These are phyloP conservation scores for Andricus grossulariae DNA, from an alignment of 1,140 invertebrate genomes.

Conservation along the genomic window DNA sequence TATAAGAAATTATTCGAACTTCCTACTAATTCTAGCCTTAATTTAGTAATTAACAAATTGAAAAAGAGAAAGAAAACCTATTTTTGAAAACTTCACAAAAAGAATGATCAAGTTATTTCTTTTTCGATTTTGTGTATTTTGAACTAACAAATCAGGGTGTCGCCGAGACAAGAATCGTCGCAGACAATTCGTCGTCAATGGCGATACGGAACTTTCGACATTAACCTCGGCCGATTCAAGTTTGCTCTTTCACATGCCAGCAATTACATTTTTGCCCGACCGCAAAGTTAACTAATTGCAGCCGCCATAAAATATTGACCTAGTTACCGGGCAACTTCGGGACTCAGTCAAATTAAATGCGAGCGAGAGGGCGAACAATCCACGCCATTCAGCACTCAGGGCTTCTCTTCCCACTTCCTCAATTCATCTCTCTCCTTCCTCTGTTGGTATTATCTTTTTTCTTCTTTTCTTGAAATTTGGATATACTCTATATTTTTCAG, in stretches of 20 bases:
- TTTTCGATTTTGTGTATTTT: neutral
- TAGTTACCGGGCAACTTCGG: constrained; percentile 53
- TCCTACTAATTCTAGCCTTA: too few species aligned
- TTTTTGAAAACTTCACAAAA: too few species aligned
- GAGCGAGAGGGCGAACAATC: constrained; percentile 42
- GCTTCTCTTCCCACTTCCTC: constrained; percentile 38
- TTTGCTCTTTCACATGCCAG: constrained; percentile 56
- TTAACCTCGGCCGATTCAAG: constrained; percentile 53
- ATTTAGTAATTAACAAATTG: too few species aligned
- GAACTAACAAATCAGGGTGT: neutral
- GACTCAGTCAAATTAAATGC: constrained; percentile 58
- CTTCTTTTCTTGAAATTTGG: constrained; percentile 44
- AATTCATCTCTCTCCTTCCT: neutral
- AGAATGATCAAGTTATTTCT: neutral
- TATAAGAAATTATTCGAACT: too few species aligned
- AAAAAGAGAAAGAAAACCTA: too few species aligned
- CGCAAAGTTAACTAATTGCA: constrained; percentile 59
- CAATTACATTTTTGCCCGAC: constrained; percentile 56
- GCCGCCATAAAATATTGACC: constrained; percentile 58
- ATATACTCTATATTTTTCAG: constrained; percentile 49
- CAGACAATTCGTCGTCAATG: constrained; percentile 49
- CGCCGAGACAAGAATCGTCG: constrained; percentile 8
- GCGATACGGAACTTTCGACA: constrained; percentile 57
- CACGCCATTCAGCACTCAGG: constrained; percentile 35
- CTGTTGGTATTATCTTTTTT: constrained; percentile 36